Conservation (phyloP, 2,888 invertebrate species). For the Xestoiulus laeticollis region DNA sequence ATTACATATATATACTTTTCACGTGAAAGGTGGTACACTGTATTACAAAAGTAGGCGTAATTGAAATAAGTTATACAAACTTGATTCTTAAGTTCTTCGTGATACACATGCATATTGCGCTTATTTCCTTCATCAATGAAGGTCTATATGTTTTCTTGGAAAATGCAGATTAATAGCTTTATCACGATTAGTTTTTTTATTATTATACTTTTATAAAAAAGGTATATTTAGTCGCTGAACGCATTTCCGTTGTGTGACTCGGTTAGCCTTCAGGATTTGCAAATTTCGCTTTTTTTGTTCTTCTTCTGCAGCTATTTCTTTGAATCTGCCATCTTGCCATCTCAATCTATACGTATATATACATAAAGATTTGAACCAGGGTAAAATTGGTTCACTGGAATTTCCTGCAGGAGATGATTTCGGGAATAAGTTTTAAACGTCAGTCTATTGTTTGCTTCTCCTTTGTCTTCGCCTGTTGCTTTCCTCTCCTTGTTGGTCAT, state of each 20-base stretch:
- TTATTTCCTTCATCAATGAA: neutral
- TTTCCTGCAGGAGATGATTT: conserved; percentile 4
- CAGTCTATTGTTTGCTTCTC: neutral
- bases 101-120: too few species aligned
- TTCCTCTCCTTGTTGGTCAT: neutral
- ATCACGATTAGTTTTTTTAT: neutral
- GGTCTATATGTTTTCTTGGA: neutral
- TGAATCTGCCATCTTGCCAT: neutral
- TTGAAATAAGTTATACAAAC: too few species aligned
- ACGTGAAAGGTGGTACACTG: too few species aligned
- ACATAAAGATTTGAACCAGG: neutral
- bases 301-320: neutral
- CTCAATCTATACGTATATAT: neutral
- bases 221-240: neutral
- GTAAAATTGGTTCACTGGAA: neutral
- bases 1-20: too few species aligned
- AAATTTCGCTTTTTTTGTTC: neutral
- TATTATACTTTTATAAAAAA: too few species aligned
- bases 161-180: neutral
- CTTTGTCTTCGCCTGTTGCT: neutral
- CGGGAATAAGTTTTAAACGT: neutral
- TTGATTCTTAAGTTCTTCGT: too few species aligned
- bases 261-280: neutral
- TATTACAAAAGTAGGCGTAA: too few species aligned
- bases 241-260: neutral